Percentiles rank a stretch among this genome's conserved stretches.
phyloP scores from a whole-genome alignment of 2,113 vertebrate species.

The Pavo muticus region DNA sequence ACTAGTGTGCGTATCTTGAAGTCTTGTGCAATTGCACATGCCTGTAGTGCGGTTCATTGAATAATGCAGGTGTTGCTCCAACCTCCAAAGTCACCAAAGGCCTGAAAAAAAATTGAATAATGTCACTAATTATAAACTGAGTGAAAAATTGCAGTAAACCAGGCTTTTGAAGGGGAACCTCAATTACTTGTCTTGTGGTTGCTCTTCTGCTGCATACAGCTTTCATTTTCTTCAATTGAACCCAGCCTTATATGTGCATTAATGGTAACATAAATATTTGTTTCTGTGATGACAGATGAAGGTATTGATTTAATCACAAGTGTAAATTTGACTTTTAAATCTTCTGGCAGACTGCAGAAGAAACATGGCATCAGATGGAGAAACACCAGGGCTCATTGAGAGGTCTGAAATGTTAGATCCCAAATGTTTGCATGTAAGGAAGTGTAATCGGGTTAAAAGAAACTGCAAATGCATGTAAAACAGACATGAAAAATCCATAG shows the following conservation, averaged over 20 bases:
- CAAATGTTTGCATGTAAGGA: background rate
- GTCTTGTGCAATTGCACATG: background rate
- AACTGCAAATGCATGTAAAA: background rate
- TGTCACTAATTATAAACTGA: constrained; percentile 8
- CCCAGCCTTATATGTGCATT: background rate
- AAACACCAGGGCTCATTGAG: background rate
- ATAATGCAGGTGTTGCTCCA: background rate
- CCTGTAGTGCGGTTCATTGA: background rate
- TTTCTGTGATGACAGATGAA: background rate
- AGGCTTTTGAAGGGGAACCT: background rate
- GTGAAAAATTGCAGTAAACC: background rate
- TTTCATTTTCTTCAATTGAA: constrained; percentile 7
- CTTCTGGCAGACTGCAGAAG: background rate
- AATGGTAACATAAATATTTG: background rate
- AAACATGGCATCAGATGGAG: background rate
- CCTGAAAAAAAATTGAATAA: background rate
- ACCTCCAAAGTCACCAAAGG: background rate
- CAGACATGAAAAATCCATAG: background rate
- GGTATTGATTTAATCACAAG: background rate
- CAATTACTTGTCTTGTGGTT: background rate
- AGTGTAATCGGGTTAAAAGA: background rate
- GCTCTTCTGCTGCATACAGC: background rate
- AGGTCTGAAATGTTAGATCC: background rate
- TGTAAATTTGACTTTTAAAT: background rate
- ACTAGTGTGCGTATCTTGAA: background rate